Evolutionary conservation across 2,888 invertebrate species (phyloP).

Genomic region (Matsumyia berberina): DNA sequence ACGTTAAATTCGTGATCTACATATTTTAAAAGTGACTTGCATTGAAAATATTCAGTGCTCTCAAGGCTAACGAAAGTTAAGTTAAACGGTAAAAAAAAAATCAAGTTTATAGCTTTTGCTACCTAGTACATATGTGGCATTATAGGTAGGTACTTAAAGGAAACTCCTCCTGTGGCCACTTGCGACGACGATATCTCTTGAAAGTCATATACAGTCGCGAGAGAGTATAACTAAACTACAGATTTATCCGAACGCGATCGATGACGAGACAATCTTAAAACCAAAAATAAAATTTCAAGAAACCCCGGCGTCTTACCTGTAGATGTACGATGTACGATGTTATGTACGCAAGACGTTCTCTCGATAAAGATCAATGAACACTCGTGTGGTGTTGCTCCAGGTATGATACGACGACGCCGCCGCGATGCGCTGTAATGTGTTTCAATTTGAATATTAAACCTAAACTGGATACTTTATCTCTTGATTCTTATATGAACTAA

Average conservation of each 20-base stretch:
- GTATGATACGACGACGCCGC: conserved; percentile 21
- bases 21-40: conserved; percentile 55
- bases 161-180: conserved; percentile 56
- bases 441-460: conserved; percentile 53
- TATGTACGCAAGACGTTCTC: conserved; percentile 58
- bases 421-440: conserved; percentile 45
- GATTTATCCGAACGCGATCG: conserved; percentile 47
- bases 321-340: conserved; percentile 55
- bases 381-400: conserved; percentile 48
- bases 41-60: conserved; percentile 60
- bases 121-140: conserved; percentile 60
- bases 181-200: conserved; percentile 30
- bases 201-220: conserved; percentile 30
- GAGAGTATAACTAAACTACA: conserved; percentile 32
- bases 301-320: conserved; percentile 63
- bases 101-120: conserved; percentile 39
- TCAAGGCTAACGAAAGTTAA: conserved; percentile 63
- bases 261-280: conserved; percentile 45
- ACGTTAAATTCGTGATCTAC: conserved; percentile 30
- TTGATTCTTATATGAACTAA: conserved; percentile 62
- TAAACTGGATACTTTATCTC: conserved; percentile 68
- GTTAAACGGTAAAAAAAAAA: conserved; percentile 29
- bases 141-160: conserved; percentile 53
- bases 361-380: conserved; percentile 69
- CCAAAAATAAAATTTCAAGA: conserved; percentile 42